These are phyloP conservation scores for Orthochromis indermauri DNA, from an alignment of 2,113 vertebrate species.

Conservation along the genomic window DNA sequence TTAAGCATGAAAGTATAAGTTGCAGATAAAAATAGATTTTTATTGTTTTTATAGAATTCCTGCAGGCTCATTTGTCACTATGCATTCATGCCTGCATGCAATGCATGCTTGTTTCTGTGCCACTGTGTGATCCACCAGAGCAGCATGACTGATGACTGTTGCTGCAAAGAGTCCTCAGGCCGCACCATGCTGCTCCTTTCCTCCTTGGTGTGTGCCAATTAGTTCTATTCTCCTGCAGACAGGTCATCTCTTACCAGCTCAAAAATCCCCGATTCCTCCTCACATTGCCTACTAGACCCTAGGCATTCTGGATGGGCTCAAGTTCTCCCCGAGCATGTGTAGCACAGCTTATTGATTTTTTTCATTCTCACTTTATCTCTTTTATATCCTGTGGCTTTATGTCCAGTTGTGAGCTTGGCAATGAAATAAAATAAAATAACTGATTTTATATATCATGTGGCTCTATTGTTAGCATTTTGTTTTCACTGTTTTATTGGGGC, in stretches of 20 bases:
- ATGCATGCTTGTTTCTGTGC: slow-evolving; percentile 6
- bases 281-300: slow-evolving; percentile 11
- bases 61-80: slow-evolving; percentile 8
- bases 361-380: slow-evolving; percentile 12
- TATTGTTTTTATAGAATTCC: neutral
- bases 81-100: slow-evolving; percentile 4
- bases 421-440: neutral
- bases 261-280: slow-evolving; percentile 22
- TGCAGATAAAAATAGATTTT: slow-evolving; percentile 36
- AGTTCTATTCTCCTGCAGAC: slow-evolving; percentile 45
- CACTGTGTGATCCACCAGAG: neutral
- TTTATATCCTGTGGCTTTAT: slow-evolving; percentile 32
- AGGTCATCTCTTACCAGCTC: slow-evolving; percentile 24
- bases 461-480: neutral
- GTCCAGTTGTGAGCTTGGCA: slow-evolving; percentile 30
- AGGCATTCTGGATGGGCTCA: slow-evolving; percentile 14
- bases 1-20: neutral
- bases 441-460: slow-evolving; percentile 3
- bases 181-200: slow-evolving; percentile 13
- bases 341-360: slow-evolving; percentile 37
- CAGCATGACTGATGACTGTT: slow-evolving; percentile 52
- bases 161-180: slow-evolving; percentile 45
- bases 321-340: slow-evolving; percentile 8
- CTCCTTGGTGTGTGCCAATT: slow-evolving; percentile 53
- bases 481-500: neutral